Evolutionary conservation across 2,113 vertebrate genomes (phyloP).

Genomic region (Mesitornis unicolor): DNA sequence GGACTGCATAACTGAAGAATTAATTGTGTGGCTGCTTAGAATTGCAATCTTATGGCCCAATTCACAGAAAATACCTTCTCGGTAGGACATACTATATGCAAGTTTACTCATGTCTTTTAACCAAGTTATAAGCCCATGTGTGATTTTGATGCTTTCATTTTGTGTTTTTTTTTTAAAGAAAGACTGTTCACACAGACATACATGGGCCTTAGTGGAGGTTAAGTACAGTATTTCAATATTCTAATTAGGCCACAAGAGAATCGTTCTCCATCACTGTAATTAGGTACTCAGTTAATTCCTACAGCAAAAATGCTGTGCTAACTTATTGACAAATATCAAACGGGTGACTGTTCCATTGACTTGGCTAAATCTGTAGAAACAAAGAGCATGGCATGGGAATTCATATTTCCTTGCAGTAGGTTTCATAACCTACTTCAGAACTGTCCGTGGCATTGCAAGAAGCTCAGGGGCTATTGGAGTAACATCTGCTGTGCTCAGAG

Average conservation of each 20-base stretch:
- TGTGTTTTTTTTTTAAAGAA: slow-evolving; percentile 29
- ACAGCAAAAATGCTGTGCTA: not conserved
- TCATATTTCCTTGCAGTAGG: slow-evolving; percentile 31
- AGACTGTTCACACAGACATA: not conserved
- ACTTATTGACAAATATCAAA: slow-evolving; percentile 66
- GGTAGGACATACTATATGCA: slow-evolving; percentile 33
- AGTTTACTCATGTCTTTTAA: slow-evolving; percentile 37
- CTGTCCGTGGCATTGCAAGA: not conserved
- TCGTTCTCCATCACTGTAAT: slow-evolving; percentile 39
- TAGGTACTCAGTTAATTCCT: slow-evolving; percentile 49
- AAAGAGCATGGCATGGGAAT: slow-evolving; percentile 21
- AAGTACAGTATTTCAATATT: slow-evolving; percentile 57
- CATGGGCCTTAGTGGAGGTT: not conserved
- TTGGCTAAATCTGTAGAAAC: not conserved
- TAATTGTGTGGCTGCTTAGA: slow-evolving; percentile 77
- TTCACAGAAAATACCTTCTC: slow-evolving; percentile 60
- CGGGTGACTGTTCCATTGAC: slow-evolving; percentile 43
- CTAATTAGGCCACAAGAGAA: slow-evolving; percentile 55
- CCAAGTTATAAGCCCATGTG: not conserved
- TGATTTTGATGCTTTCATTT: not conserved
- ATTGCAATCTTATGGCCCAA: slow-evolving; percentile 69
- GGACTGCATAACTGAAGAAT: slow-evolving; percentile 75
- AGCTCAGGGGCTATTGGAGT: not conserved
- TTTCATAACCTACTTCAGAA: too few species aligned
- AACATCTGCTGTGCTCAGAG: slow-evolving; percentile 32